Conservation (phyloP, 2,797 vertebrate genomes). For the Intellagama lesueurii region DNA sequence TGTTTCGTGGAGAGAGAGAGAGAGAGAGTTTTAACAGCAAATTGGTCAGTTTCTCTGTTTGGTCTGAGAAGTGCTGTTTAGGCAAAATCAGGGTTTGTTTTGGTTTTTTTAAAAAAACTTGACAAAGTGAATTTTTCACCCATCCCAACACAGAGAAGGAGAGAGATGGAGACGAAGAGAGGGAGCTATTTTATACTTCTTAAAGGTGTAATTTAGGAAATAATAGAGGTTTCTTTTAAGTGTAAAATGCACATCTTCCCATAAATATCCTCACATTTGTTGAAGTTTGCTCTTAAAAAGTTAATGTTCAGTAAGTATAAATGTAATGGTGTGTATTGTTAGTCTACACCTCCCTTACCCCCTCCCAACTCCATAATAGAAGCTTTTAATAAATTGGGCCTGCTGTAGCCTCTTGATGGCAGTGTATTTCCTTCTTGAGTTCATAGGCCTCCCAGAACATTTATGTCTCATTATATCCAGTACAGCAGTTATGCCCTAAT, state of each 20-base stretch:
- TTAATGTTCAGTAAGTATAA: conserved; percentile 15
- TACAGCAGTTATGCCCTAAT: conserved; percentile 83
- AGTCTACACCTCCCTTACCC: conserved; percentile 34
- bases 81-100: background rate
- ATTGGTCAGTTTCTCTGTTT: background rate
- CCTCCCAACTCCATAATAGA: conserved; percentile 32
- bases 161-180: too few species aligned
- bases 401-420: conserved; percentile 75
- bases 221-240: background rate
- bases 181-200: background rate
- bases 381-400: conserved; percentile 76
- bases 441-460: conserved; percentile 79
- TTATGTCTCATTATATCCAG: conserved; percentile 81
- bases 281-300: background rate
- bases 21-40: background rate
- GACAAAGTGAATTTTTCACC: background rate
- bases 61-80: background rate
- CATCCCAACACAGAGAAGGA: background rate
- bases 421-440: conserved; percentile 79
- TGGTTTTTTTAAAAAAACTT: background rate
- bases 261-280: conserved; percentile 25
- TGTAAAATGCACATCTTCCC: conserved; percentile 7
- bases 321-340: conserved; percentile 27
- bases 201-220: conserved; percentile 7
- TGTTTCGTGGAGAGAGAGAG: background rate